Evolutionary conservation across 2,888 invertebrate genomes (phyloP).

Genomic region (Drosophila pseudotalamancana): DNA sequence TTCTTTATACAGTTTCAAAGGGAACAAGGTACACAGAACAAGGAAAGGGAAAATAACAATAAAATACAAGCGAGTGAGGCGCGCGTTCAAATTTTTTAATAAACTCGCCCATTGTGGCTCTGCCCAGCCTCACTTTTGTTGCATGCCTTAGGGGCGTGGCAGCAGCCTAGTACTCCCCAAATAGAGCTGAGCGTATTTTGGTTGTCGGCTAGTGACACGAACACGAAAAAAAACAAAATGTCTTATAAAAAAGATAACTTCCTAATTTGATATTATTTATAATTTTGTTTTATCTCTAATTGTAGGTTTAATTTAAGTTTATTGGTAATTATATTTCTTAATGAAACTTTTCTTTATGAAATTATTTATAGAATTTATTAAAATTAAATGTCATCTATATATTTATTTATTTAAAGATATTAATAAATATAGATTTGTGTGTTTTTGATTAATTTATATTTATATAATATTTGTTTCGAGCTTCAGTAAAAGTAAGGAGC

Average conservation of each 20-base stretch:
- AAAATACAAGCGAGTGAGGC: slow-evolving; percentile 45
- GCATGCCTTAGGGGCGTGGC: slow-evolving; percentile 54
- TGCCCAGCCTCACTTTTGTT: slow-evolving; percentile 48
- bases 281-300: no score
- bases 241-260: no score
- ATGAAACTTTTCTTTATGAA: no score
- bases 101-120: slow-evolving; percentile 62
- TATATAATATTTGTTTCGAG: neutral
- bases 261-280: no score
- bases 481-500: neutral
- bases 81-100: slow-evolving; percentile 68
- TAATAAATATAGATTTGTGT: no score
- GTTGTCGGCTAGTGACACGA: slow-evolving; percentile 9
- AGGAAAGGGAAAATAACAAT: slow-evolving; percentile 48
- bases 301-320: no score
- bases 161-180: slow-evolving; percentile 6
- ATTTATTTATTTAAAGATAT: no score
- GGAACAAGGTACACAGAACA: slow-evolving; percentile 2
- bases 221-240: neutral
- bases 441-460: no score
- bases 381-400: no score
- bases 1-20: neutral
- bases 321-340: no score
- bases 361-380: no score
- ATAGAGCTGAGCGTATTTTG: neutral